These are phyloP conservation scores for Punctoribates punctum DNA, from an alignment of 2,888 invertebrate genomes.

Conservation along the genomic window DNA sequence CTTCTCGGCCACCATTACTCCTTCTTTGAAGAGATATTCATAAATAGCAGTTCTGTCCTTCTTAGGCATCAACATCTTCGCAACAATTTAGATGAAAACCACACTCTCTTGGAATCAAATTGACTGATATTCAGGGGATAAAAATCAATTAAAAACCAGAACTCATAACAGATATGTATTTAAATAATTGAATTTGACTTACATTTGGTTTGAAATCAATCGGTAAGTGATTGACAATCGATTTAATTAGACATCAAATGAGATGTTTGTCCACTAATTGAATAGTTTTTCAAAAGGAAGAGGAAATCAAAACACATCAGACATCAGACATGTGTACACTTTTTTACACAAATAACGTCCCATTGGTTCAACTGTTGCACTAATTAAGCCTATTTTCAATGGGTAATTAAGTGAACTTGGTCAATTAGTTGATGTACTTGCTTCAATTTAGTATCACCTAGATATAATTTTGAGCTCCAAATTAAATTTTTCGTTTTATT, in stretches of 20 bases:
- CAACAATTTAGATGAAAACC: too few relatives aligned
- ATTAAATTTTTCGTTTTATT: too few relatives aligned
- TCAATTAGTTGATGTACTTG: too few relatives aligned
- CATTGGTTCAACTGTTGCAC: too few relatives aligned
- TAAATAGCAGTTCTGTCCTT: slow-evolving; percentile 93
- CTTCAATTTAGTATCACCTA: too few relatives aligned
- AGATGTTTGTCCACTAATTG: not conserved
- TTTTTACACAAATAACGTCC: not conserved
- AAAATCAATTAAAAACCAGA: too few relatives aligned
- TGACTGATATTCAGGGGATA: too few relatives aligned
- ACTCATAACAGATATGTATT: too few relatives aligned
- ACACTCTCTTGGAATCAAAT: too few relatives aligned
- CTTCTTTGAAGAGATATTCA: slow-evolving; percentile 97
- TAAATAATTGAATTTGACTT: not conserved
- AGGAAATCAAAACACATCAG: not conserved
- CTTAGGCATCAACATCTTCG: slow-evolving; percentile 99
- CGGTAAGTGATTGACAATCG: not conserved
- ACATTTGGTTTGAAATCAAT: not conserved
- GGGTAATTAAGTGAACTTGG: too few relatives aligned
- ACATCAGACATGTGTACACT: not conserved
- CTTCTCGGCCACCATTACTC: slow-evolving; percentile 98
- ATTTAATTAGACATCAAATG: slow-evolving; percentile 9
- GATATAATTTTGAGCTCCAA: too few relatives aligned
- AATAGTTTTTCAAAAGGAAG: not conserved
- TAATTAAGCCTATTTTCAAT: too few relatives aligned